A percentile compares a stretch with the other conserved stretches of the same genome.
phyloP scores from a whole-genome alignment of 2,113 vertebrate genomes.

The Ranitomeya imitator region DNA sequence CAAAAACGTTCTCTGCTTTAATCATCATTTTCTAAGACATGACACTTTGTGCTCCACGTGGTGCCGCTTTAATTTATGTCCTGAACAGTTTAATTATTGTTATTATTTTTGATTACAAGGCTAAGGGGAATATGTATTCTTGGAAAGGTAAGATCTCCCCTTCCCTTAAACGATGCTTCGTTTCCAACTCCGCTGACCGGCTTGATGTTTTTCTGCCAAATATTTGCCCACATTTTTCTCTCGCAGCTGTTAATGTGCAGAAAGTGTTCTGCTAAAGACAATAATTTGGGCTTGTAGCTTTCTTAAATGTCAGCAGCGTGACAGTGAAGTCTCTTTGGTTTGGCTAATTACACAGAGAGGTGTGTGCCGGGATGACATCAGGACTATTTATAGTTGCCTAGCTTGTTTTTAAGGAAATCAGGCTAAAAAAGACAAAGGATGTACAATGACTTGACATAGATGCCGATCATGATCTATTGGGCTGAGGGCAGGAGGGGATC shows the following conservation, averaged over 20 bases:
- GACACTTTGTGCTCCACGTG: not conserved
- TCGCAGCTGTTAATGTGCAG: not conserved
- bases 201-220: slow-evolving; percentile 1
- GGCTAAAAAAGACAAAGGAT: not conserved
- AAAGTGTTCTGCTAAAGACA: slow-evolving; percentile 1
- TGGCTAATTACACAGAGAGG: slow-evolving; percentile 20
- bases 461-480: not conserved
- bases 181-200: not conserved
- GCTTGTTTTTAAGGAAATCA: not conserved
- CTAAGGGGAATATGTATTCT: not conserved
- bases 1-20: not conserved
- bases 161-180: not conserved
- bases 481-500: not conserved
- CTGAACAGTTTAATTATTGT: slow-evolving; percentile 46
- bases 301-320: not conserved
- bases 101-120: slow-evolving; percentile 39
- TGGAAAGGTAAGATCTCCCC: not conserved
- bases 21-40: slow-evolving; percentile 6
- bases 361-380: not conserved
- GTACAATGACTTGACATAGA: not conserved
- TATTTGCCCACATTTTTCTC: not conserved
- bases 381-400: not conserved
- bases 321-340: not conserved
- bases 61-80: not conserved
- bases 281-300: slow-evolving; percentile 4